Conservation (phyloP, 35 echinoderm and acorn worm genomes). For the Lytechinus variegatus region DNA sequence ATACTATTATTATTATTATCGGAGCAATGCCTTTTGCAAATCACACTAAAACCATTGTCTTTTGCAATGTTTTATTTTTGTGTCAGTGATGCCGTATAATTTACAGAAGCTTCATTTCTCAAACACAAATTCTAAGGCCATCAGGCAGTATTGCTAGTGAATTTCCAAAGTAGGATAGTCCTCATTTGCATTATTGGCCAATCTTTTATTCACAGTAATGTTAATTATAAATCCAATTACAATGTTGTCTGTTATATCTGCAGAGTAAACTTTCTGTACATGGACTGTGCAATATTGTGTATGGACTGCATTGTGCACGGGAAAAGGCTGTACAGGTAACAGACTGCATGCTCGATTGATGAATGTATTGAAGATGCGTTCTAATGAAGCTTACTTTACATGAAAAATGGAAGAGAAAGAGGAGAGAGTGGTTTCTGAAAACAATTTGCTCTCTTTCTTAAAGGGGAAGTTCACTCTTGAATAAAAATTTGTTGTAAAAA, state of each 20-base stretch:
- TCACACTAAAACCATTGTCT: background rate
- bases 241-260: background rate
- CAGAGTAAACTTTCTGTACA: background rate
- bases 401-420: background rate
- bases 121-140: background rate
- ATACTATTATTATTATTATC: too few relatives aligned
- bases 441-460: too few relatives aligned
- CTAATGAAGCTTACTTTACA: background rate
- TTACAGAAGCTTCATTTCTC: background rate
- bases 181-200: background rate
- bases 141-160: background rate
- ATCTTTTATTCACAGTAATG: background rate
- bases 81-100: background rate
- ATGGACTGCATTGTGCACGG: background rate
- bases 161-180: background rate
- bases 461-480: too few relatives aligned
- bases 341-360: background rate
- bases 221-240: background rate
- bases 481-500: too few relatives aligned
- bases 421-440: background rate
- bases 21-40: background rate
- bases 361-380: background rate
- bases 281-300: background rate
- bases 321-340: background rate
- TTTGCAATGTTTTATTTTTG: background rate